A percentile compares a stretch with the other conserved stretches of the same genome.
Conservation (phyloP, 2,797 vertebrate species). For the Oreochromis mossambicus region DNA sequence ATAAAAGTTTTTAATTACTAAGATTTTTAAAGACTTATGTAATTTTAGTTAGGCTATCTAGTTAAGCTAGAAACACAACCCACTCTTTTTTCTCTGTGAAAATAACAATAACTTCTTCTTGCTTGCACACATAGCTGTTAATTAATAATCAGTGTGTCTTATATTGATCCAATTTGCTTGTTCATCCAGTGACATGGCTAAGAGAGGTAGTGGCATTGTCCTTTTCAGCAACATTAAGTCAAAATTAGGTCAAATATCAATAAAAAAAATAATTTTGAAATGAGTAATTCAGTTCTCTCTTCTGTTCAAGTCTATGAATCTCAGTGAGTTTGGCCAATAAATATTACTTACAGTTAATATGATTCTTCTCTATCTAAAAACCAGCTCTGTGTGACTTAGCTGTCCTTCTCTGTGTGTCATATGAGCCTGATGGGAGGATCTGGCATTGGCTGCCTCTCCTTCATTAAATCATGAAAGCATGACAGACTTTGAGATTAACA, state of each 20-base stretch:
- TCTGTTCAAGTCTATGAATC: not conserved
- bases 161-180: constrained; percentile 7
- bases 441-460: not conserved
- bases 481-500: constrained; percentile 23
- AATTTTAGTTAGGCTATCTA: not conserved
- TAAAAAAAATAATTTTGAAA: not conserved
- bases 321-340: not conserved
- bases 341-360: not conserved
- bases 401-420: not conserved
- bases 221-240: not conserved
- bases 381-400: not conserved
- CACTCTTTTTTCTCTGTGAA: not conserved
- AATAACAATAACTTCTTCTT: not conserved
- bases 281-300: not conserved
- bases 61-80: not conserved
- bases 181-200: not conserved
- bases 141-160: constrained; percentile 5
- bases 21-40: not conserved
- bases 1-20: not conserved
- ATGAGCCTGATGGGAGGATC: constrained; percentile 10
- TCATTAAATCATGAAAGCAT: not conserved
- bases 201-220: not conserved
- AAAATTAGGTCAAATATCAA: not conserved
- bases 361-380: not conserved
- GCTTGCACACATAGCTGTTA: not conserved